phyloP scores from a whole-genome alignment of 2,797 vertebrate species.

The Hyperoplus immaculatus region DNA sequence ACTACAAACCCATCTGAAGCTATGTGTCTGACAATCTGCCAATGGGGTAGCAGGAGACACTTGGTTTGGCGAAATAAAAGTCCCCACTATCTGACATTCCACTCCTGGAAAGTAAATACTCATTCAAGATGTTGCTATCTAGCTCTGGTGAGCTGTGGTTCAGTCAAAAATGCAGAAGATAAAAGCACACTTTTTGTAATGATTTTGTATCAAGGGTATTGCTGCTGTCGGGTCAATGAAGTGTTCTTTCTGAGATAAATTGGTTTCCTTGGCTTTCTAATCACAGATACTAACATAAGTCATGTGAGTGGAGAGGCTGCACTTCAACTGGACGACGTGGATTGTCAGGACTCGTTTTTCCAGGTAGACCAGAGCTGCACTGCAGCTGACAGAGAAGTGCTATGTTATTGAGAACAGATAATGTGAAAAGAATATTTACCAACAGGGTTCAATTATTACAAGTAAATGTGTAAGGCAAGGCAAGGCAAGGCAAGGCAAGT shows the following conservation, averaged over 20 bases:
- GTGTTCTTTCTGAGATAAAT: constrained; percentile 14
- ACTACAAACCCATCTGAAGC: not conserved
- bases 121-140: not conserved
- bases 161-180: not conserved
- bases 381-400: constrained; percentile 16
- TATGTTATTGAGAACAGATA: not conserved
- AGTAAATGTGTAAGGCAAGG: constrained; percentile 8
- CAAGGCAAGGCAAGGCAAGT: no score
- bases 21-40: constrained; percentile 16
- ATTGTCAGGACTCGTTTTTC: not conserved
- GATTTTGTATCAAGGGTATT: constrained; percentile 30
- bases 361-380: not conserved
- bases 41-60: not conserved
- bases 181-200: constrained; percentile 1
- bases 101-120: constrained; percentile 12
- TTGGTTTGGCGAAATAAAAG: not conserved
- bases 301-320: constrained; percentile 9
- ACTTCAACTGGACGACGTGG: constrained; percentile 10
- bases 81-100: not conserved
- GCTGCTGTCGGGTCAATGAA: constrained; percentile 16
- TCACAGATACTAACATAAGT: constrained; percentile 10
- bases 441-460: constrained; percentile 13
- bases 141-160: constrained; percentile 2
- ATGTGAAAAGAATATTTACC: not conserved
- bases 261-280: constrained; percentile 6